These are phyloP conservation scores for Crotalus viridis DNA, from an alignment of 2,113 vertebrate genomes.

Conservation along the genomic window DNA sequence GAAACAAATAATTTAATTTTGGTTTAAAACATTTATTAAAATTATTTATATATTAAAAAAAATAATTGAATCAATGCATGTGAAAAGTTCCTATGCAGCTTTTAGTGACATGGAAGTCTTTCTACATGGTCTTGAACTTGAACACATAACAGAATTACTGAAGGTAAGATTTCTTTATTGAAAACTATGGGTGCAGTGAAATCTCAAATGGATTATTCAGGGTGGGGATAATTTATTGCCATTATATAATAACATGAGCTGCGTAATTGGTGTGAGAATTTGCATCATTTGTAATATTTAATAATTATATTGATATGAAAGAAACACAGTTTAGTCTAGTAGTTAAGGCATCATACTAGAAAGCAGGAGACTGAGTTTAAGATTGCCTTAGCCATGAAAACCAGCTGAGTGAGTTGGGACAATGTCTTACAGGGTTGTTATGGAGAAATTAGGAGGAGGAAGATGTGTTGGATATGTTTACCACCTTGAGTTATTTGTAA, in stretches of 20 bases:
- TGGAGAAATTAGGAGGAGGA: not conserved
- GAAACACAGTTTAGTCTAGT: not conserved
- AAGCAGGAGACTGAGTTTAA: not conserved
- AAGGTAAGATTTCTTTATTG: conserved; percentile 68
- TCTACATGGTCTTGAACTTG: conserved; percentile 85
- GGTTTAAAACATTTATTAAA: not conserved
- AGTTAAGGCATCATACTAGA: not conserved
- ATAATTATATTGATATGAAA: not conserved
- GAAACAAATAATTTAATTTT: not conserved
- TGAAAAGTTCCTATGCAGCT: conserved; percentile 72
- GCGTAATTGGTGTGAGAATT: not conserved
- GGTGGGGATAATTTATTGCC: not conserved
- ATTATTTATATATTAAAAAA: not conserved
- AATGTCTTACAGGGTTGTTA: not conserved
- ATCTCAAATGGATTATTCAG: not conserved
- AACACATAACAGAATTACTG: conserved; percentile 74
- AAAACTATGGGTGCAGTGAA: not conserved
- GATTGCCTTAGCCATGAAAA: not conserved
- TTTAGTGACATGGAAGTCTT: conserved; percentile 84
- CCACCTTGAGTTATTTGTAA: not conserved
- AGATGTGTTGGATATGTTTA: not conserved
- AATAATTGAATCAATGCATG: conserved; percentile 15
- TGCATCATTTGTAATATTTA: not conserved
- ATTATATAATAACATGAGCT: not conserved
- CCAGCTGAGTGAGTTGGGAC: not conserved